These are phyloP conservation scores for Sylvilagus bachmani DNA, from an alignment of 2,113 vertebrate species.

Conservation along the genomic window DNA sequence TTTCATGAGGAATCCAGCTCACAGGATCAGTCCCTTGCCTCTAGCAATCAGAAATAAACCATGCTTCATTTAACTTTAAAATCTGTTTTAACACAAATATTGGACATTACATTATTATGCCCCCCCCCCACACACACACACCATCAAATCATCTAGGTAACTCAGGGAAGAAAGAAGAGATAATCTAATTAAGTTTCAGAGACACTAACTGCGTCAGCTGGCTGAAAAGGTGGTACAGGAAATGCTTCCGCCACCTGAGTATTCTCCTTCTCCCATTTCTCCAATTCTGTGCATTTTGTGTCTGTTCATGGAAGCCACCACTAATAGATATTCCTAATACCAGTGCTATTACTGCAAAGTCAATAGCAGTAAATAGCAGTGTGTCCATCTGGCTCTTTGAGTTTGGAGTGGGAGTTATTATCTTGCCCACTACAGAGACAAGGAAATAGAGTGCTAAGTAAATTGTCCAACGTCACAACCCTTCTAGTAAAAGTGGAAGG, in stretches of 20 bases:
- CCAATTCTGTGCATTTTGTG: not conserved
- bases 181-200: not conserved
- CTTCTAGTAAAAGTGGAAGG: not conserved
- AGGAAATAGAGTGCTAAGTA: not conserved
- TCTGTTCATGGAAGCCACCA: not conserved
- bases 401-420: not conserved
- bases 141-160: not conserved
- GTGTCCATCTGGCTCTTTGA: not conserved
- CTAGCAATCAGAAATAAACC: conserved; percentile 1
- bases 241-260: not conserved
- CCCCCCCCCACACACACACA: not conserved
- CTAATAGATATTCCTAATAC: not conserved
- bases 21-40: not conserved
- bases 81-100: conserved; percentile 6
- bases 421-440: not conserved
- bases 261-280: not conserved
- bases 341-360: not conserved
- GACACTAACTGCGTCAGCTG: not conserved
- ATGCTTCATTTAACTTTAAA: conserved; percentile 11
- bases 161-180: not conserved
- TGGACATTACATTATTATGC: not conserved
- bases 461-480: not conserved
- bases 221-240: not conserved
- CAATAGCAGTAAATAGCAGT: not conserved
- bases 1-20: not conserved